phyloP scores from a whole-genome alignment of 2,113 vertebrate genomes.

The Monarcha castaneiventris region DNA sequence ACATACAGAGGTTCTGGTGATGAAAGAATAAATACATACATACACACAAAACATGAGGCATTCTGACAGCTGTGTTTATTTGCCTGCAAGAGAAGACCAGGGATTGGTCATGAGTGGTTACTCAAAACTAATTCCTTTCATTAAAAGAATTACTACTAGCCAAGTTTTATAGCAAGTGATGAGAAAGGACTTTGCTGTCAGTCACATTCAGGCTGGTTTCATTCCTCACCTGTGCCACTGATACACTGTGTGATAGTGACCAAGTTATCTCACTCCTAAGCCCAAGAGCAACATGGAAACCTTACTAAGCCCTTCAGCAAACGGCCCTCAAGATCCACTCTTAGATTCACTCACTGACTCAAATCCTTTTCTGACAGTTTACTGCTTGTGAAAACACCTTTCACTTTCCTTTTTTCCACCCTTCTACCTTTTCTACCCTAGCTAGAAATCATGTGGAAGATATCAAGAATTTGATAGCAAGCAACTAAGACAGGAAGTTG shows the following conservation, averaged over 20 bases:
- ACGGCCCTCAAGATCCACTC: not conserved
- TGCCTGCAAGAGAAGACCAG: not conserved
- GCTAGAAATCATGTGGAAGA: not conserved
- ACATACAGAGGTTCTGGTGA: not conserved
- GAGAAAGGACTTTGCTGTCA: not conserved
- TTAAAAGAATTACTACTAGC: not conserved
- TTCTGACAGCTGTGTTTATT: not conserved
- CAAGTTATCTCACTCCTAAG: not conserved
- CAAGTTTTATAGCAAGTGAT: not conserved
- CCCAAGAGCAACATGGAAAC: not conserved
- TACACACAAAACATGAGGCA: not conserved
- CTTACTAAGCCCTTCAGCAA: not conserved
- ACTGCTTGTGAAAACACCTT: not conserved
- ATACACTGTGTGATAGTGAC: accelerated
- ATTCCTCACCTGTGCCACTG: not conserved
- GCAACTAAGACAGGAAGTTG: not conserved
- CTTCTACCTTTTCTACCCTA: not conserved
- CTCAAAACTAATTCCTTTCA: not conserved
- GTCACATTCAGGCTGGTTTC: accelerated
- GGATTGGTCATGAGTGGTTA: not conserved
- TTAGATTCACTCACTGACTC: not conserved
- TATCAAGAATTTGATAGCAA: not conserved
- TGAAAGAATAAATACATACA: not conserved
- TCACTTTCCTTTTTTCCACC: not conserved
- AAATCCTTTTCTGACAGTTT: not conserved